Conservation (phyloP, 2,797 vertebrate species). For the Mus caroli region DNA sequence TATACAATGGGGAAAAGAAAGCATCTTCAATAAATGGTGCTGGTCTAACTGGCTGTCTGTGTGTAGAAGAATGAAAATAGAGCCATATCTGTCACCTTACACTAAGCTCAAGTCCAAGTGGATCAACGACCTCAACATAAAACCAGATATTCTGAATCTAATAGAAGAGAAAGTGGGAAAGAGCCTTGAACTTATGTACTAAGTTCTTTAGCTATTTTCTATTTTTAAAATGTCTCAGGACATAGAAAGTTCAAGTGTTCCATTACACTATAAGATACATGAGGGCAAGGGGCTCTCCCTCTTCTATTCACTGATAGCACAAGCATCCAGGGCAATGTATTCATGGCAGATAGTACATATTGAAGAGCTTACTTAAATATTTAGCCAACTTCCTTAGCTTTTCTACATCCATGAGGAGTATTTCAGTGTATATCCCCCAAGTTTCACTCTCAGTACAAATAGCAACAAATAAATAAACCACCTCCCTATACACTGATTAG, state of each 20-base stretch:
- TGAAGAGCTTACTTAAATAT: neutral
- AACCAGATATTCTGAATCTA: too few species aligned
- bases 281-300: neutral
- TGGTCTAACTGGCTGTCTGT: too few species aligned
- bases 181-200: neutral
- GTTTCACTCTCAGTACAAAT: neutral
- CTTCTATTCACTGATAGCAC: neutral
- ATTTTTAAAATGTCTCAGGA: neutral
- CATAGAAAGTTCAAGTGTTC: neutral
- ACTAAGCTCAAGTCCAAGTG: too few species aligned
- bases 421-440: neutral
- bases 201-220: neutral
- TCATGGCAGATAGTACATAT: fast-evolving
- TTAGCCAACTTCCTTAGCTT: neutral
- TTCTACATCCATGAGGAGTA: neutral
- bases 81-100: too few species aligned
- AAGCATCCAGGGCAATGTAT: too few species aligned
- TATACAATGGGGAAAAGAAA: too few species aligned
- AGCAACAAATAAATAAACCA: neutral
- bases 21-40: too few species aligned
- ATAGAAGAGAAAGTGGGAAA: too few species aligned
- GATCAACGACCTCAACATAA: too few species aligned
- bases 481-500: neutral
- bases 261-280: neutral
- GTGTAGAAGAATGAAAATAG: too few species aligned